Percentiles rank a stretch among this genome's conserved stretches.
phyloP scores from a whole-genome alignment of 2,888 invertebrate genomes.

The Polietes domitor region DNA sequence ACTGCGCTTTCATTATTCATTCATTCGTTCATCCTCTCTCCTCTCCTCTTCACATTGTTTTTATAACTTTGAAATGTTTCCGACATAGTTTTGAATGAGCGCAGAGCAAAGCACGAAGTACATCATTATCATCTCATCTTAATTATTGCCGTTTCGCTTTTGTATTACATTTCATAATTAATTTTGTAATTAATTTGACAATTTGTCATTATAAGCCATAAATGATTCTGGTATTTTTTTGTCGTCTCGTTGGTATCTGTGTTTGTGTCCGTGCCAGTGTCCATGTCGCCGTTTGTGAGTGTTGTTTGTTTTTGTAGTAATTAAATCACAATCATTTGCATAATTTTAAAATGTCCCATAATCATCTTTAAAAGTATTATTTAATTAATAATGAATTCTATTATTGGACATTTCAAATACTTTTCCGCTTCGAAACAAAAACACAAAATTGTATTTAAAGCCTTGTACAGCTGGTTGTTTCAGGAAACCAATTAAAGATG shows the following conservation, averaged over 20 bases:
- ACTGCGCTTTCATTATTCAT: no score
- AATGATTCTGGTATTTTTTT: conserved; percentile 3
- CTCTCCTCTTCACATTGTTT: no score
- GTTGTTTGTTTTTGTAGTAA: conserved; percentile 1
- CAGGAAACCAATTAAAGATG: no score
- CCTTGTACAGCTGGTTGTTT: no score
- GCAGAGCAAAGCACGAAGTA: no score
- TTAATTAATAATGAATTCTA: conserved; percentile 2
- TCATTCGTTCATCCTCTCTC: no score
- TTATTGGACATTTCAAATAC: no score
- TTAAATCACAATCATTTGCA: conserved; percentile 32
- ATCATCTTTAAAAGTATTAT: not conserved
- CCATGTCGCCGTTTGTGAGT: not conserved
- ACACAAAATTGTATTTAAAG: no score
- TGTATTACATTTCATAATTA: conserved; percentile 26
- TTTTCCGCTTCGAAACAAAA: no score
- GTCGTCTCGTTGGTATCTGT: not conserved
- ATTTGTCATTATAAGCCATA: conserved; percentile 33
- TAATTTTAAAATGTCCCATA: not conserved
- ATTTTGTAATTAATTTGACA: conserved; percentile 37
- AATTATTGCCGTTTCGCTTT: conserved; percentile 16
- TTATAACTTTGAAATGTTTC: no score
- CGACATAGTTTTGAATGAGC: no score
- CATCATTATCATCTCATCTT: conserved; percentile 9
- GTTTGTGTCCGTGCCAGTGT: not conserved